Evolutionary conservation across 2,797 vertebrate species (phyloP).

Genomic region (Sparidentex hasta): DNA sequence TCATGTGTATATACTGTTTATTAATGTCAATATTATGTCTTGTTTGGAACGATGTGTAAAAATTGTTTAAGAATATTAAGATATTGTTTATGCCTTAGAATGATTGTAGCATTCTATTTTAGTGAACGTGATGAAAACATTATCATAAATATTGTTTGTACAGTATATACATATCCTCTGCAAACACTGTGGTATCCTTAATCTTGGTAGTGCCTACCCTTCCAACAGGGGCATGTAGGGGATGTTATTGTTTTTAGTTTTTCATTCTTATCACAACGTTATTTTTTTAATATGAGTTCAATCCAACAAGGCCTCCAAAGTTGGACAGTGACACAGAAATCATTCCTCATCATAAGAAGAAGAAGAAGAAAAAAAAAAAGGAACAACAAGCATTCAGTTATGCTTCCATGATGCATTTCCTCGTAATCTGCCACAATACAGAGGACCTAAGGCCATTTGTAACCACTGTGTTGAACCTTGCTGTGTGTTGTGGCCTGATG

Average conservation of each 20-base stretch:
- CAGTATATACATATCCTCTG: slow-evolving; percentile 99
- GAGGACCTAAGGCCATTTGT: slow-evolving; percentile 93
- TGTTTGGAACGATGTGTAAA: slow-evolving; percentile 99
- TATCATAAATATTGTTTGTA: slow-evolving; percentile 95
- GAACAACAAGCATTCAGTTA: slow-evolving; percentile 78
- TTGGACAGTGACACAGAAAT: slow-evolving; percentile 87
- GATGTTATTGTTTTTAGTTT: slow-evolving; percentile 92
- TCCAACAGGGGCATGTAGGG: slow-evolving; percentile 98
- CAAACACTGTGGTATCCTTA: slow-evolving; percentile 99
- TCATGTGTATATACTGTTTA: slow-evolving; percentile 99
- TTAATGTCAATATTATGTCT: slow-evolving; percentile 99
- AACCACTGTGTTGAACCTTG: slow-evolving; percentile 97
- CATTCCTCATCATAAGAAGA: slow-evolving; percentile 89
- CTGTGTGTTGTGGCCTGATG: slow-evolving; percentile 97
- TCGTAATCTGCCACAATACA: slow-evolving; percentile 91
- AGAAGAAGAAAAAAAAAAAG: slow-evolving; percentile 81
- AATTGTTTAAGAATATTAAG: slow-evolving; percentile 99
- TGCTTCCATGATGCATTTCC: slow-evolving; percentile 89
- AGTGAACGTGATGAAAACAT: slow-evolving; percentile 97
- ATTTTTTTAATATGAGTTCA: slow-evolving; percentile 92
- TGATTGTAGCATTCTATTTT: slow-evolving; percentile 99
- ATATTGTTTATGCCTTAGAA: slow-evolving; percentile 99
- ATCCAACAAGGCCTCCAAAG: slow-evolving; percentile 95
- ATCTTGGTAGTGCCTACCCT: slow-evolving; percentile 99
- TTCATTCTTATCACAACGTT: slow-evolving; percentile 79